Evolutionary conservation across 2,113 vertebrate genomes (phyloP).

Genomic region (Sorex araneus): DNA sequence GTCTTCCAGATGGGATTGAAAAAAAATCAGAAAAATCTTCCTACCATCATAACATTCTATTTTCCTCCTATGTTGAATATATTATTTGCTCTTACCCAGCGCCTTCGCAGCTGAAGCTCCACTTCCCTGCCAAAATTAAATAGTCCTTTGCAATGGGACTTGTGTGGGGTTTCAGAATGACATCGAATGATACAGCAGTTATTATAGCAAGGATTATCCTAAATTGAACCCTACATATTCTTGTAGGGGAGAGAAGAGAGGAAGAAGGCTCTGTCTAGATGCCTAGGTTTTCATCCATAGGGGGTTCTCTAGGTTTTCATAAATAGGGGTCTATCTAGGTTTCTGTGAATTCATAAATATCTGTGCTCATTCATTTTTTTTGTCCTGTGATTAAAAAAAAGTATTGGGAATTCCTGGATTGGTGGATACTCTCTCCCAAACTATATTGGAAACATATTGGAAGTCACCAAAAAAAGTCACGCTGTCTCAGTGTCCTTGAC

Average conservation of each 20-base stretch:
- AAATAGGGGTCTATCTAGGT: not conserved
- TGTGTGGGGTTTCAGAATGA: not conserved
- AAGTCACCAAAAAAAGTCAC: too few species aligned
- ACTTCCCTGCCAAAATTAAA: not conserved
- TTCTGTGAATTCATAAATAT: not conserved
- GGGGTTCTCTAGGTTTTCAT: not conserved
- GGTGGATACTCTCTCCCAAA: too few species aligned
- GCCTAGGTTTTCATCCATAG: not conserved
- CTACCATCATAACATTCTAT: not conserved
- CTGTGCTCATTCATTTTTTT: too few species aligned
- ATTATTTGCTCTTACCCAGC: not conserved
- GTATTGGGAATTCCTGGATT: too few species aligned
- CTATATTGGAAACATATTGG: too few species aligned
- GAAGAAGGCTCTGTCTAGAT: not conserved
- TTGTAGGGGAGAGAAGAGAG: not conserved
- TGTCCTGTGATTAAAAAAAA: too few species aligned
- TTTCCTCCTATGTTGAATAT: not conserved
- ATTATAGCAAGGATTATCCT: not conserved
- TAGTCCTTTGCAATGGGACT: not conserved
- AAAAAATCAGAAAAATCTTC: not conserved
- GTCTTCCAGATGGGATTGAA: not conserved
- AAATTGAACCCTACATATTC: not conserved
- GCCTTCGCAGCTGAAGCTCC: not conserved
- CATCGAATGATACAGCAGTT: not conserved
- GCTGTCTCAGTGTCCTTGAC: too few species aligned